Conservation (phyloP, 2,888 invertebrate genomes). For the Chirona hameri region DNA sequence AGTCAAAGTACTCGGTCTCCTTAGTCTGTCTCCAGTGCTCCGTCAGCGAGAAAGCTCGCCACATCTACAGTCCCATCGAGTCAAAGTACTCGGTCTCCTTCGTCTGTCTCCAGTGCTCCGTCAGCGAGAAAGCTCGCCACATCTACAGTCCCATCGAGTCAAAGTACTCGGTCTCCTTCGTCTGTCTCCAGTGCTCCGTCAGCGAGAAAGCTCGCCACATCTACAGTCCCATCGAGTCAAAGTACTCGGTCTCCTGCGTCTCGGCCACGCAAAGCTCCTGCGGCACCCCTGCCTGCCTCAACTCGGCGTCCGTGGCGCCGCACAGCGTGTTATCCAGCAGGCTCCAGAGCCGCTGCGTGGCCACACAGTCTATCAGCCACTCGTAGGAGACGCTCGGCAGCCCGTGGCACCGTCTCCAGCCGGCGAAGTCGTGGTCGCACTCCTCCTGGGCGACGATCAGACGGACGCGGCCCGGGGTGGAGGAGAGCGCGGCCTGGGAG, state of each 20-base stretch:
- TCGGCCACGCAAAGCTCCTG: background rate
- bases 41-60: background rate
- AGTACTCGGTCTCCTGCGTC: background rate
- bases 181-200: no score
- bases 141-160: constrained; percentile 12
- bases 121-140: background rate
- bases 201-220: background rate
- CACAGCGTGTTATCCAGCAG: constrained; percentile 14
- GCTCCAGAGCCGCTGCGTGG: constrained; percentile 9
- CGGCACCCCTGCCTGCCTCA: background rate
- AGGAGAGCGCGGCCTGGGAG: background rate
- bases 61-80: constrained; percentile 3
- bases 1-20: background rate
- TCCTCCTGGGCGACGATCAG: constrained; percentile 14
- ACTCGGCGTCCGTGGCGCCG: background rate
- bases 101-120: no score
- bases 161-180: background rate
- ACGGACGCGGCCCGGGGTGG: background rate
- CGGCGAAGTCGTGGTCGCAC: constrained; percentile 13
- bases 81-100: background rate
- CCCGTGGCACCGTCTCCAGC: constrained; percentile 5
- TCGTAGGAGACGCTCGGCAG: constrained; percentile 5
- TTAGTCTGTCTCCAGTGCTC: no score
- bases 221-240: constrained; percentile 22
- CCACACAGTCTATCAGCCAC: constrained; percentile 24